Conservation (phyloP, 2,113 vertebrate genomes). For the Origma solitaria region DNA sequence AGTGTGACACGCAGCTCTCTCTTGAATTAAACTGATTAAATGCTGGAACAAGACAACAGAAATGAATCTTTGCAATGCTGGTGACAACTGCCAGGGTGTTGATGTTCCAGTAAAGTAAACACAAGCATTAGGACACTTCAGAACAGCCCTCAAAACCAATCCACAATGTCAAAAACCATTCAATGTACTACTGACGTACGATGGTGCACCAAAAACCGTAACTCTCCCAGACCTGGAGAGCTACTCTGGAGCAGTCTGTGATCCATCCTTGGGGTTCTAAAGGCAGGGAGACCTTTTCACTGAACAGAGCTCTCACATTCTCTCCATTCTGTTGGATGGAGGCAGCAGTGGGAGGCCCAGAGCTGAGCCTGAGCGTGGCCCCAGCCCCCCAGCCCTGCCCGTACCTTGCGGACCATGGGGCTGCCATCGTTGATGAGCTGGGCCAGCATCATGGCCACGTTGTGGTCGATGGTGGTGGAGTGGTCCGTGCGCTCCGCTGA, state of each 20-base stretch:
- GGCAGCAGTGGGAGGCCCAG: not conserved
- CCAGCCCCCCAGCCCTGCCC: not conserved
- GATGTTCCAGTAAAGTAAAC: conserved; percentile 2
- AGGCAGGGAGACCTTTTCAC: not conserved
- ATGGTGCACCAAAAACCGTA: not conserved
- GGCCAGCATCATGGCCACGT: conserved; percentile 97
- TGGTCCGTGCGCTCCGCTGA: conserved; percentile 93
- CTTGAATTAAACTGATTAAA: conserved; percentile 36
- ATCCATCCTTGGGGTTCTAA: not conserved
- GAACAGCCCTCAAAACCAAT: not conserved
- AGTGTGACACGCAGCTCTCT: not conserved
- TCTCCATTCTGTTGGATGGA: not conserved
- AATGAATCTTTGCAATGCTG: not conserved
- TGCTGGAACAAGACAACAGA: not conserved
- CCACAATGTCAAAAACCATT: not conserved
- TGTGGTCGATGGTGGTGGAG: conserved; percentile 98
- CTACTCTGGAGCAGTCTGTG: not conserved
- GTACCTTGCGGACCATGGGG: conserved; percentile 92
- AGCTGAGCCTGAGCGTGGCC: not conserved
- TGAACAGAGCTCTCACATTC: not conserved
- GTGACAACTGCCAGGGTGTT: conserved; percentile 6
- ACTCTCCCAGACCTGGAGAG: not conserved
- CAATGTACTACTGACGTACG: not conserved
- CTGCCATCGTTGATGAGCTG: conserved; percentile 96
- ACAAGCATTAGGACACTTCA: not conserved